Evolutionary conservation across 2,113 vertebrate genomes (phyloP), one percentile per base, ranked within the genome.

Genomic region (Prietella phreatophila): DNA sequence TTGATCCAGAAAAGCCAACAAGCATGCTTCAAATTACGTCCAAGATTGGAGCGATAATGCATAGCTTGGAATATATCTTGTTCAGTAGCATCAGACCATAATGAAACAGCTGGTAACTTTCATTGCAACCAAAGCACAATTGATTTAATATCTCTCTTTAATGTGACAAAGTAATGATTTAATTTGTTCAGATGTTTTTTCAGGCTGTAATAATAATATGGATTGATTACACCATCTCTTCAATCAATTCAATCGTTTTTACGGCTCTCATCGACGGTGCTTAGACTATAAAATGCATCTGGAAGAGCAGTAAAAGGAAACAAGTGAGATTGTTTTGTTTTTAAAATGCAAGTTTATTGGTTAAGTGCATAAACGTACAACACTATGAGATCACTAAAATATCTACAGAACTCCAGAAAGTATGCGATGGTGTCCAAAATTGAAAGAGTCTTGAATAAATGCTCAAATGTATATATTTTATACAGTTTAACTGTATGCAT

Each of bases 401-500:
- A 50, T 27, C 25, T 85, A 83, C 42, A 90, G 30, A 53, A 76
- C 55, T 75, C 76, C 61, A 71, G 61, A 65, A 78, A 83, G 20
- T 27, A 30, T 33, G 33, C 61, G 14, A 83, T 30, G 5, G 5
- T 36, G 19, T 39, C 36, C 63, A 27, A 85, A 47, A 82, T 3
- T 85, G 33, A 69, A 88, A 39, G 39, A 30, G 25, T 39, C 56
- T 15, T 78, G 36, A 58, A 71, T 61, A 39, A 84, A n/a, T 69
- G 56, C 19, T 47, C 4, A 75, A 56, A 55, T 50, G 22, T 42
- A 42, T 25, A 82, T 9, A 50, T 75, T 65, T 17, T 42, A 67
- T 17, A n/a, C 0, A 63, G 69, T 88, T 91, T 95, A 95, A 90
- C 90, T 94, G 87, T 96, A 96, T 88, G 93, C 76, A 85, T 91